Base-by-base conservation (phyloP, 2,888 invertebrate genomes). In the Sminthurinus aureus region DNA sequence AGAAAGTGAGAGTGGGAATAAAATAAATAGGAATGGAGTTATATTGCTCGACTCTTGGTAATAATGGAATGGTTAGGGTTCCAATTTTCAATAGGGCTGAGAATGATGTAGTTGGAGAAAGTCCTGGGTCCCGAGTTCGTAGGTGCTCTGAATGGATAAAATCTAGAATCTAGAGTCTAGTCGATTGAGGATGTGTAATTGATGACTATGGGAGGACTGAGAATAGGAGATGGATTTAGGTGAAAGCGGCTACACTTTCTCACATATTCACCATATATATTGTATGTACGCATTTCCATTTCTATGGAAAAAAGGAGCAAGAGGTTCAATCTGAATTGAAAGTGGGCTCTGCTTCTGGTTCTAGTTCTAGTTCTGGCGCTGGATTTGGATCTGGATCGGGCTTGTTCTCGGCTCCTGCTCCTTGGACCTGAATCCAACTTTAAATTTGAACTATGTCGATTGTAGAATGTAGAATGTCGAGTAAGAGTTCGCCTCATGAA, bases 101-200 rank as follows among this genome's bases (percentile, higher is more conserved):
- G 77, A 50, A 24, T 77, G 77, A 22, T 51, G 22, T 77, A 51
- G 24, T 38, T 38, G 38, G 38, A 38, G 38, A 38, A 38, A 38
- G 38, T 38, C 38, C 38, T 38, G 38, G 51, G 52, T 22, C 26
- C 38, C 26, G 73, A 38, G 38, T 24, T 73, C 24, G 75, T 22
- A 66, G 78, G 64, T 66, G 78, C 64, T 78, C 66, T 66, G 64
- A 78, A 78, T 78, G 78, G 78, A 78, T 78, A 78, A 78, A 78
- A 78, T 78, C 78, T 38, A 38, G 38, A 38, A 38, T 6, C 38
- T 38, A 38, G 38, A 38, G 6, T 58, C 15, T 69, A 69, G 18
- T 71, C 71, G 80, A 71, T 80, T 80, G 80, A 73, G 71, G 50
- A 80, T 71, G 69, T 80, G 80, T 80, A 80, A 80, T 80, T 80